Base-by-base conservation (phyloP, 1,140 invertebrate species). In the Diprion similis region DNA sequence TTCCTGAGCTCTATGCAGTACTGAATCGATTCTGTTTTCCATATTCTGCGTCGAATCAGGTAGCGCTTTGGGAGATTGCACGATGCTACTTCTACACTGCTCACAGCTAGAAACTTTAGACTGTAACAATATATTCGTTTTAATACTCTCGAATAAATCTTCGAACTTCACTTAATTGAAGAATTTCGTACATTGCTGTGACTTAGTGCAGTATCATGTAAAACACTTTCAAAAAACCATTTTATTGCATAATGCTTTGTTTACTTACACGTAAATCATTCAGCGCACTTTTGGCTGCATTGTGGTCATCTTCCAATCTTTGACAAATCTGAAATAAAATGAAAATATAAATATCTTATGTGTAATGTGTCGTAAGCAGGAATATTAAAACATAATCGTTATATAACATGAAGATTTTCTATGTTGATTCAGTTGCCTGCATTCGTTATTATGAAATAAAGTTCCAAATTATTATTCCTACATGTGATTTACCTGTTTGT, bases 261-360 rank as follows among this genome's bases (percentile, higher is more conserved):
- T 69, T 37, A 85, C 88, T 86, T 79, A 93, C 92, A 86, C 90
- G 90, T 47, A 92, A 81, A 75, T 90, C 88, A 73, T 89, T 89
- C 24, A 93, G 79, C 19, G 90, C 87, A 17, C 89, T 88, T 79
- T 90, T 93, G 8, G 90, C 86, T 48, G 88, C 89, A 78, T 92
- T 92, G 78, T 96, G 92, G 81, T 98, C 96, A 78, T 93, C 92
- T 83, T 98, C 97, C 46, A 98, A 88, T 18, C 96, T 89, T 76
- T 95, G 95, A 84, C 96, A 97, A 69, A 98, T 96, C 89, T 96
- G 87, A 65, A 85, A 85, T 71, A 81, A 51, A 64, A 77, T 77
- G 74, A 76, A 74, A 67, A 51, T 66, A 65, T 65, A 59, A n/a
- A 11, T 59, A n/a, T 48, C 45, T n/a, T 64, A 69, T 18, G 67